Base-by-base conservation (phyloP, 2,797 vertebrate genomes). In the Lates japonicus region DNA sequence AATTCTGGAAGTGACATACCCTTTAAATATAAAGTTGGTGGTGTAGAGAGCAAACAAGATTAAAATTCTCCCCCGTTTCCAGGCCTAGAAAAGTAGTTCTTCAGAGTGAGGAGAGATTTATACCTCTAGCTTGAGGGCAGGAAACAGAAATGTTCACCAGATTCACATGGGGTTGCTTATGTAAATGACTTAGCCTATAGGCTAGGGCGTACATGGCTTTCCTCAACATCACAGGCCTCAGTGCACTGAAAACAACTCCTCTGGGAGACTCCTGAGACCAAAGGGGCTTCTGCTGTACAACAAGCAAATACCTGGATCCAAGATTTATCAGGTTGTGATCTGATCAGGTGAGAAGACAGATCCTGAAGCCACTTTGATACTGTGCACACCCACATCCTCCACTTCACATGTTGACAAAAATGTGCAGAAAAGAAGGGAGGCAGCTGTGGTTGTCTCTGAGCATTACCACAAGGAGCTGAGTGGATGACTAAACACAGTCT, bases 1-100 rank as follows among this genome's bases (percentile, higher is more conserved):
- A 80, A 80, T 83, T 74, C 55, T 75, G 48, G 44, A 44, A 49
- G 22, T 22, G 41, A 73, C 59, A 70, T 9, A 29, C 12, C 14
- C 42, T n/a, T 19, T 59, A 64, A 70, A 83, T 64, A 37, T 57
- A 67, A 77, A 77, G 52, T 49, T 41, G 3, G 31, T 10, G 37
- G 19, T 20, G 54, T 3, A 7, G 51, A 60, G 20, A 62, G 55
- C 6, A 10, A 72, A 60, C 41, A 37, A 12, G 10, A 68, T 54
- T 52, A 2, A 39, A 49, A 52, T 48, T 73, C 20, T 20, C 22
- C 16, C 8, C 10, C 29, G 2, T 49, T 59, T 60, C 16, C 14
- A n/a, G 16, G 33, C 9, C 35, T 14, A 29, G 33, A 52, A 68
- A 54, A 63, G 37, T 0, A 42, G 20, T 19, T 46, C 46, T 65